phyloP scores from a whole-genome alignment of 2,797 vertebrate species.

The Intellagama lesueurii region DNA sequence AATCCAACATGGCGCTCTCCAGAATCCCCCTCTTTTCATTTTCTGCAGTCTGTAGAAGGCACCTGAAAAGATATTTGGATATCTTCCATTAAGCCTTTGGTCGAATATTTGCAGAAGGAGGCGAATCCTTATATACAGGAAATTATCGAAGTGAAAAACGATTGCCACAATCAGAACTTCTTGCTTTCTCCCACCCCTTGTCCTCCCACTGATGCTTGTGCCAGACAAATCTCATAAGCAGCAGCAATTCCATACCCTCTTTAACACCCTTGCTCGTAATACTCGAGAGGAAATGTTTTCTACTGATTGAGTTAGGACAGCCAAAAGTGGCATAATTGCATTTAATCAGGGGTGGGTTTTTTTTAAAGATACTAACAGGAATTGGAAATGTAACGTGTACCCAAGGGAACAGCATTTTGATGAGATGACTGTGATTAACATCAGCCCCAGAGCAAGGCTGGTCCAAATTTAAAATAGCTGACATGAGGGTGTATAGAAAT shows the following conservation, averaged over 20 bases:
- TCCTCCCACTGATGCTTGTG: not conserved
- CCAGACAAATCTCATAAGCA: not conserved
- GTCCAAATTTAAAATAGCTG: fast-evolving
- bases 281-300: slow-evolving; percentile 28
- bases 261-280: not conserved
- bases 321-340: slow-evolving; percentile 43
- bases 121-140: fast-evolving
- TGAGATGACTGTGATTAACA: not conserved
- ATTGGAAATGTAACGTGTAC: slow-evolving; percentile 59
- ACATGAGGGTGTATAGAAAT: not conserved
- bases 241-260: slow-evolving; percentile 10
- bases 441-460: fast-evolving
- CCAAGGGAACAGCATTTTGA: slow-evolving; percentile 27
- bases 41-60: not conserved
- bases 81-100: not conserved
- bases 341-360: not conserved
- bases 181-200: not conserved
- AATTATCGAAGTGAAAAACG: fast-evolving
- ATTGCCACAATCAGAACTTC: fast-evolving
- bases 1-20: too few species aligned
- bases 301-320: not conserved
- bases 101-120: not conserved
- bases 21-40: not conserved
- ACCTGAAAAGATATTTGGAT: not conserved
- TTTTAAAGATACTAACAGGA: slow-evolving; percentile 35